Evolutionary conservation across 2,888 invertebrate genomes (phyloP).

Genomic region (Mechanitis messenoides): DNA sequence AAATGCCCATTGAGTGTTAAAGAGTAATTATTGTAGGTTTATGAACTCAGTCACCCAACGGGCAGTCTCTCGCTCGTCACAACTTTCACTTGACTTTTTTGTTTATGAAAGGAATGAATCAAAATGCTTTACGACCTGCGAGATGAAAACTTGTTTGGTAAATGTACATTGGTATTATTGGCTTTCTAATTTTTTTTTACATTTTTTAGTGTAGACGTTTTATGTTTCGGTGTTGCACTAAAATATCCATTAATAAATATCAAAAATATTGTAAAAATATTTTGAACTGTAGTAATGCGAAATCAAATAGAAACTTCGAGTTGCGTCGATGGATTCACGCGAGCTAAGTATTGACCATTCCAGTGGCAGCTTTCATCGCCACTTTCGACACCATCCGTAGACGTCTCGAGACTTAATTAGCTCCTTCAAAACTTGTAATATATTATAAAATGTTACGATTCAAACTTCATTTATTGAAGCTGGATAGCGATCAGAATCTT

Average conservation of each 20-base stretch:
- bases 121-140: constrained; percentile 33
- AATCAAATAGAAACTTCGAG: constrained; percentile 36
- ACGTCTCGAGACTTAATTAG: constrained; percentile 65
- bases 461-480: too few relatives aligned
- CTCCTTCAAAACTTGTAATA: constrained; percentile 18
- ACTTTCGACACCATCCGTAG: constrained; percentile 57
- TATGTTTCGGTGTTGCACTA: not conserved
- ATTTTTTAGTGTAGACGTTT: constrained; percentile 20
- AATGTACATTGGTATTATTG: constrained; percentile 24
- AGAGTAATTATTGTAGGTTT: constrained; percentile 44
- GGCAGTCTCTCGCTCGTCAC: constrained; percentile 52
- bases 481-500: too few relatives aligned
- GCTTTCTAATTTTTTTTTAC: constrained; percentile 18
- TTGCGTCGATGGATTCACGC: constrained; percentile 39
- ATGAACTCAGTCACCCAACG: constrained; percentile 63
- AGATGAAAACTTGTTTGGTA: constrained; percentile 27
- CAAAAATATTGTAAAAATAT: too few relatives aligned
- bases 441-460: too few relatives aligned
- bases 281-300: not conserved
- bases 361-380: constrained; percentile 65
- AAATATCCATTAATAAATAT: not conserved
- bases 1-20: constrained; percentile 1
- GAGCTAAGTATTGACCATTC: constrained; percentile 59
- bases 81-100: constrained; percentile 73
- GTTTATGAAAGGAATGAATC: constrained; percentile 43